A percentile compares a stretch with the other conserved stretches of the same genome.
phyloP scores from a whole-genome alignment of 2,113 vertebrate genomes.

The Ranitomeya variabilis region DNA sequence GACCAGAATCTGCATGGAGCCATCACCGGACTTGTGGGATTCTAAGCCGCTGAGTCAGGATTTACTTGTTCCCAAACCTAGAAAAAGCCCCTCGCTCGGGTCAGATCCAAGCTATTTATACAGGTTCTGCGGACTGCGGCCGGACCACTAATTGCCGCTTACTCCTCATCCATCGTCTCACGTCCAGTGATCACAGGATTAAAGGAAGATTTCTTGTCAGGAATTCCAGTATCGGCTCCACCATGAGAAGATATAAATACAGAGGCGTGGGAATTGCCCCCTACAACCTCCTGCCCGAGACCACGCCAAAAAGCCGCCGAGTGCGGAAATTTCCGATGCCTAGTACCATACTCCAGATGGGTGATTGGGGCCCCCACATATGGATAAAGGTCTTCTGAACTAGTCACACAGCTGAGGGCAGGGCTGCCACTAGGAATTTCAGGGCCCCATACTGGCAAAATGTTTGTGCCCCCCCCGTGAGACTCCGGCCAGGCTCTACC shows the following conservation, averaged over 20 bases:
- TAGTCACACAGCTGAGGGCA: too few species aligned
- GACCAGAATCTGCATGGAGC: neutral
- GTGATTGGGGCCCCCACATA: neutral
- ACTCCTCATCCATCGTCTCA: slow-evolving; percentile 60
- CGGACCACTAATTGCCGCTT: slow-evolving; percentile 64
- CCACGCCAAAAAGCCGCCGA: too few species aligned
- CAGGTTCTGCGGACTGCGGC: slow-evolving; percentile 58
- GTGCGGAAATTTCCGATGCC: neutral
- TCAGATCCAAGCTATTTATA: slow-evolving; percentile 60
- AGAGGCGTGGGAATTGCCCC: slow-evolving; percentile 22
- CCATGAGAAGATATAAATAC: slow-evolving; percentile 37
- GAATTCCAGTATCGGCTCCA: slow-evolving; percentile 61
- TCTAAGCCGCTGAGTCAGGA: slow-evolving; percentile 16
- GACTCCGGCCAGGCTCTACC: too few species aligned
- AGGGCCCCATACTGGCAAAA: too few species aligned
- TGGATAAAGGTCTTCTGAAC: neutral
- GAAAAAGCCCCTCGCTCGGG: slow-evolving; percentile 22
- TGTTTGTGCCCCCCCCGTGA: too few species aligned
- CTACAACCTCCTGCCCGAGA: neutral
- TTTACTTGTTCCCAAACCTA: slow-evolving; percentile 41
- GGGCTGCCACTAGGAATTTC: too few species aligned
- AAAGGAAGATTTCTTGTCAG: slow-evolving; percentile 45
- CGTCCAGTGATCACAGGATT: slow-evolving; percentile 62
- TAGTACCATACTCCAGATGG: neutral
- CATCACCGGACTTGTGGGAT: neutral